Evolutionary conservation across 2,888 invertebrate genomes (phyloP), one percentile per base, ranked within the genome.

Genomic region (Lydus trimaculatus): DNA sequence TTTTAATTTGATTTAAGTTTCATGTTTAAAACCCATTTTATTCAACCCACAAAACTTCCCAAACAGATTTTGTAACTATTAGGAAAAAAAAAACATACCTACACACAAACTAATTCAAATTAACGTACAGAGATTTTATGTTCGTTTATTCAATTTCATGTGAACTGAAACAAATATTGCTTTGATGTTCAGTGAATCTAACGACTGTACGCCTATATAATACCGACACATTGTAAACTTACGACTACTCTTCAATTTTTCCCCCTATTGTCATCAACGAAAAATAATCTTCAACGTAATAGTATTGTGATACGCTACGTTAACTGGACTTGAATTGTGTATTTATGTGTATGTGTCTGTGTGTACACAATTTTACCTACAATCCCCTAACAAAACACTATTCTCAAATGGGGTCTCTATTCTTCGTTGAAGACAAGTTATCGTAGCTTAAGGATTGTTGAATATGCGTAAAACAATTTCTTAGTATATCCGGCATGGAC

Each of bases 401-500:
- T 39, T 3, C n/a, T 17, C n/a, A 43, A 43, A 17, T 17, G 39
- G 39, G 39, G 36, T 36, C 13, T 36, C 13, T 13, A 13, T 43
- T 43, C 39, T 43, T 43, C 39, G 0, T 43, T 5, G 13, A 15
- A 36, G 15, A 67, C 61, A 60, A 61, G 64, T 67, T 64, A 58
- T 58, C 63, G 13, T 20, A 66, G 48, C 66, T 63, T 62, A 63
- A 17, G 75, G 71, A 71, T 72, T 70, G 74, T 67, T 63, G 61
- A 61, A 64, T 60, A 56, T 43, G 39, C 68, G 20, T 65, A 70
- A 66, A 72, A 70, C 68, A 70, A 72, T 72, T 72, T 68, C 72
- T 68, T 68, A 65, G 67, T 61, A 65, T 61, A 65, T 65, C 63
- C 65, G 48, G 68, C 60, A 43, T 69, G 72, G 72, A 70, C 72